Conservation (phyloP, 2,113 vertebrate species). For the Pogona vitticeps region DNA sequence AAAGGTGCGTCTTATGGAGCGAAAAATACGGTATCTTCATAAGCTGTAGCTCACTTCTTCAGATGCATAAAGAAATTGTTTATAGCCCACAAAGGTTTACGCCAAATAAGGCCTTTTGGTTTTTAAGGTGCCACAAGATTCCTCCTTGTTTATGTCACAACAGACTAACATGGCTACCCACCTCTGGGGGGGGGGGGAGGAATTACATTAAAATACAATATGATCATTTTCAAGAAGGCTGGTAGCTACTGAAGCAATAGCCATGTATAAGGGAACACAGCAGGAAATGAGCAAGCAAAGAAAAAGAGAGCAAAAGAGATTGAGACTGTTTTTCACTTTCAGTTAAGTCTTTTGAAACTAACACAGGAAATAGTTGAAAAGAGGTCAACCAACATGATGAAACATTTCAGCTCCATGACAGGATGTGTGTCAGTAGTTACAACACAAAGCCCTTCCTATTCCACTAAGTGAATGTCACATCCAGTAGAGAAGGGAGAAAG, state of each 20-base stretch:
- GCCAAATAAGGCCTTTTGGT: too few species aligned
- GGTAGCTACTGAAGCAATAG: not conserved
- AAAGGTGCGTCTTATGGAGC: too few species aligned
- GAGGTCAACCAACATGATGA: conserved; percentile 23
- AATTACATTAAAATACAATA: not conserved
- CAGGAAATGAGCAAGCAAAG: accelerated
- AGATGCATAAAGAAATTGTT: too few species aligned
- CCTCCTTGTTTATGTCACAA: too few species aligned
- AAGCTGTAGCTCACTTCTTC: too few species aligned
- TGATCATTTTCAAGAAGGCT: not conserved
- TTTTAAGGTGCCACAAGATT: too few species aligned
- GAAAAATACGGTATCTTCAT: too few species aligned
- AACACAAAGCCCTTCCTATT: not conserved
- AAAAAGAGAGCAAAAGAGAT: accelerated
- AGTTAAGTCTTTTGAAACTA: conserved; percentile 17
- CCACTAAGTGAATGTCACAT: conserved; percentile 7
- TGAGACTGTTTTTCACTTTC: not conserved
- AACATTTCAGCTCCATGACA: not conserved
- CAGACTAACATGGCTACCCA: too few species aligned
- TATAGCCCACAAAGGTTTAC: too few species aligned
- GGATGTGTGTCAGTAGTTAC: not conserved
- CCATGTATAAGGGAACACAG: not conserved
- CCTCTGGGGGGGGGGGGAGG: too few species aligned
- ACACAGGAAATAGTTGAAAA: conserved; percentile 41
- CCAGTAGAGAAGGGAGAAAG: conserved; percentile 17